Conservation (phyloP, 92 coral and sea anemone species). For the Parazoanthus swiftii region DNA sequence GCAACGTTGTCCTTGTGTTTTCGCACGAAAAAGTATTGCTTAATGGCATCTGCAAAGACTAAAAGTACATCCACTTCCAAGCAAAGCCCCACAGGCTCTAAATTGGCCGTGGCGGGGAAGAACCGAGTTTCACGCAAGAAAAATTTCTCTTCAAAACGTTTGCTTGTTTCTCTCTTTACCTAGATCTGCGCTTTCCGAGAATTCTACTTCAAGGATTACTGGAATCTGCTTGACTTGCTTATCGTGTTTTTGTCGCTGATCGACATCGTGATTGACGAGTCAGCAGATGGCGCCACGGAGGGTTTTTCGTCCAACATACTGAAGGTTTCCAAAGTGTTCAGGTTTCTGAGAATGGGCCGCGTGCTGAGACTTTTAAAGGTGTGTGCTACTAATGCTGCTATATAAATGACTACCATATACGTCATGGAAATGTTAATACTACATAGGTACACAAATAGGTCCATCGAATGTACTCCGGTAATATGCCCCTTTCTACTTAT, state of each 20-base stretch:
- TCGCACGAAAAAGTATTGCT: too few relatives aligned
- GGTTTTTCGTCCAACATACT: conserved; percentile 90
- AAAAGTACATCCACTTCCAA: too few relatives aligned
- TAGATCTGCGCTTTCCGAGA: conserved; percentile 82
- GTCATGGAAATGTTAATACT: too few relatives aligned
- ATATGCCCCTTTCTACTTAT: too few relatives aligned
- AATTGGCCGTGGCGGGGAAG: too few relatives aligned
- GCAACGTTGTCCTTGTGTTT: too few relatives aligned
- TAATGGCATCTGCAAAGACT: too few relatives aligned
- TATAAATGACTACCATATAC: not conserved
- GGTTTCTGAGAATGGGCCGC: conserved; percentile 94
- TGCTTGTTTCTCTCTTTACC: not conserved
- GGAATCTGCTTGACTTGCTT: conserved; percentile 91
- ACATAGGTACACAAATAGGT: too few relatives aligned
- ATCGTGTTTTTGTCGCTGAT: conserved; percentile 83
- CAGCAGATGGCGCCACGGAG: conserved; percentile 76
- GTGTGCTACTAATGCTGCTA: conserved; percentile 1
- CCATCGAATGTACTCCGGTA: too few relatives aligned
- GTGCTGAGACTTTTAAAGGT: conserved; percentile 93
- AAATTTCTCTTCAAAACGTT: not conserved
- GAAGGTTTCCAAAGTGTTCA: conserved; percentile 86
- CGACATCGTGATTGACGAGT: conserved; percentile 86
- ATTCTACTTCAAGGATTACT: conserved; percentile 88
- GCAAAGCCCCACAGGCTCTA: not conserved
- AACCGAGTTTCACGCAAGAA: not conserved